These are phyloP conservation scores for Falco naumanni DNA, from an alignment of 2,797 vertebrate genomes.

Conservation along the genomic window DNA sequence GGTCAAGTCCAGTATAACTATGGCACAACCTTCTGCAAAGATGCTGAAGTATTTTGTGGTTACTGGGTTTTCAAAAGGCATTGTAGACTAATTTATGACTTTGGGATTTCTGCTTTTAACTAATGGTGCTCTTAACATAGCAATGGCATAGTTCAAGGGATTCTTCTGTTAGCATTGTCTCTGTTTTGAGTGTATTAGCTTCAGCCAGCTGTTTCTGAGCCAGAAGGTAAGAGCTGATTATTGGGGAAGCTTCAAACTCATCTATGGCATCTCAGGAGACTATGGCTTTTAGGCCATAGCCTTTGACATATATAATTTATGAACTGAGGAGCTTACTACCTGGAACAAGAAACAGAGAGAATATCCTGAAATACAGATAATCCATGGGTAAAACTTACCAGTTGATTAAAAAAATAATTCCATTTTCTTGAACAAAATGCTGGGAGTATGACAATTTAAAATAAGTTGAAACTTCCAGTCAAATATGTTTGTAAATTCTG, in stretches of 20 bases:
- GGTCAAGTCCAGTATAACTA: neutral
- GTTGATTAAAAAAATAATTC: neutral
- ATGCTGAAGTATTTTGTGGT: neutral
- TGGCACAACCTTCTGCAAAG: neutral
- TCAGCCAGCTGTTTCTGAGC: neutral
- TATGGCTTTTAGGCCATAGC: neutral
- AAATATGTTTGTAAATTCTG: neutral
- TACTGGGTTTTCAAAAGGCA: neutral
- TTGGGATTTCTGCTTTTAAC: neutral
- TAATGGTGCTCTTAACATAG: neutral
- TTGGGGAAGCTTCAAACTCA: neutral
- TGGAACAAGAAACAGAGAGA: neutral
- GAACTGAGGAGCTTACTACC: neutral
- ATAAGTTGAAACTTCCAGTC: neutral
- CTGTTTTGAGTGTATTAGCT: neutral
- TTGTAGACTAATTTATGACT: neutral
- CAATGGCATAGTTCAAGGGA: neutral
- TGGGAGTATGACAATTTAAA: neutral
- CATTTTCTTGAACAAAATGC: neutral
- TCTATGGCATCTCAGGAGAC: neutral
- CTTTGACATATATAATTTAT: neutral
- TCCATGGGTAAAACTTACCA: neutral
- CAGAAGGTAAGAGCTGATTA: neutral
- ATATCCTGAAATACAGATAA: neutral
- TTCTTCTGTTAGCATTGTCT: neutral